Conservation (phyloP, 2,113 vertebrate species). For the Oreochromis spilurus region DNA sequence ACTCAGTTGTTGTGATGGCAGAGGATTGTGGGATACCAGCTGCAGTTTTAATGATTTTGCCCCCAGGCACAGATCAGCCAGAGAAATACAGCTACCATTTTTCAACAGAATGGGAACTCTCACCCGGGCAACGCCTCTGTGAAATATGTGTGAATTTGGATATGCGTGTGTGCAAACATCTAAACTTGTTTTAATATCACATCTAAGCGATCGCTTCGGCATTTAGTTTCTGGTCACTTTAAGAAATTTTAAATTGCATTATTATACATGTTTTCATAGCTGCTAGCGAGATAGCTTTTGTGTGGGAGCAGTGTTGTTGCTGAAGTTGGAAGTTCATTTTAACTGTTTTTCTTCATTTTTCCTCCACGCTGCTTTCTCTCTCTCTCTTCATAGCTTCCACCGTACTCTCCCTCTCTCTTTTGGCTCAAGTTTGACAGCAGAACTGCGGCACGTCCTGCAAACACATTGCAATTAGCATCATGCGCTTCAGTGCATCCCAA, state of each 20-base stretch:
- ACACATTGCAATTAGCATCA: constrained; percentile 54
- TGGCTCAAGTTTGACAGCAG: constrained; percentile 14
- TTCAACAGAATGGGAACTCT: neutral
- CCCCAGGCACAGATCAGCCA: constrained; percentile 47
- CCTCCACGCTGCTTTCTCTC: neutral
- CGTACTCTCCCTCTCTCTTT: neutral
- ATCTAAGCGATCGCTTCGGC: neutral
- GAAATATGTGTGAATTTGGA: neutral
- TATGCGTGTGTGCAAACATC: neutral
- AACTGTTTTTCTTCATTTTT: neutral
- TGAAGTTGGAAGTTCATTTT: neutral
- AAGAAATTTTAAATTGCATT: neutral
- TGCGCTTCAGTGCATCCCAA: constrained; percentile 34
- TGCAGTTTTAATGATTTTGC: constrained; percentile 72
- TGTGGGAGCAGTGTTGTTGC: neutral
- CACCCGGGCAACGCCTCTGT: constrained; percentile 8
- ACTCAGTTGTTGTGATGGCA: constrained; percentile 41
- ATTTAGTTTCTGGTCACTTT: neutral
- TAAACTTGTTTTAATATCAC: neutral
- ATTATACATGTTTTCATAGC: neutral
- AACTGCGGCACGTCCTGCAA: constrained; percentile 25
- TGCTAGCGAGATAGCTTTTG: neutral
- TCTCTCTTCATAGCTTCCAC: neutral
- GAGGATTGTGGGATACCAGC: constrained; percentile 53
- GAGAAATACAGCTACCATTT: constrained; percentile 42